Conservation (phyloP, 2,797 vertebrate genomes). For the Hoplostethus atlanticus region DNA sequence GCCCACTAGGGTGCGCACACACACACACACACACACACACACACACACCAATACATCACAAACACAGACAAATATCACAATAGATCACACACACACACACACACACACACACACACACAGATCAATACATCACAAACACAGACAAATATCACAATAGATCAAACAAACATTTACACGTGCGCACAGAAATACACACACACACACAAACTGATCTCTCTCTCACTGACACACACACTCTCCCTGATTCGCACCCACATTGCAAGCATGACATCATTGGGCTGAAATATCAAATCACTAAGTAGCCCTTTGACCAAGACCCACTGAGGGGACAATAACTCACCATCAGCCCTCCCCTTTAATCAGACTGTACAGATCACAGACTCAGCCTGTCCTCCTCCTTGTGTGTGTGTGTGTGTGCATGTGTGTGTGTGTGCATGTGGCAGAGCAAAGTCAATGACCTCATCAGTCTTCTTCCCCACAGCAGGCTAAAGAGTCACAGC, state of each 20-base stretch:
- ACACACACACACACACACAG: neutral
- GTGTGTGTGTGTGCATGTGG: neutral
- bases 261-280: neutral
- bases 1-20: neutral
- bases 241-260: neutral
- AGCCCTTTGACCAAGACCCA: slow-evolving; percentile 14
- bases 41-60: neutral
- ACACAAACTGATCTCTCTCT: neutral
- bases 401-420: slow-evolving; percentile 11
- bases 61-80: too few species aligned
- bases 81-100: neutral
- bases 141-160: neutral
- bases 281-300: slow-evolving; percentile 2
- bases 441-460: slow-evolving; percentile 38
- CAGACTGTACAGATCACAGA: slow-evolving; percentile 46
- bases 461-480: slow-evolving; percentile 47
- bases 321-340: slow-evolving; percentile 30
- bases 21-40: slow-evolving; percentile 3
- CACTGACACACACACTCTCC: neutral
- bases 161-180: too few species aligned
- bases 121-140: too few species aligned
- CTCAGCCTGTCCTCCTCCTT: slow-evolving; percentile 17
- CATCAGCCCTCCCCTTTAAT: slow-evolving; percentile 48
- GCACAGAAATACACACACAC: neutral
- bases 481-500: slow-evolving; percentile 20